These are phyloP conservation scores for Drosophila setosimentum DNA, from an alignment of 2,888 invertebrate species.

Conservation along the genomic window DNA sequence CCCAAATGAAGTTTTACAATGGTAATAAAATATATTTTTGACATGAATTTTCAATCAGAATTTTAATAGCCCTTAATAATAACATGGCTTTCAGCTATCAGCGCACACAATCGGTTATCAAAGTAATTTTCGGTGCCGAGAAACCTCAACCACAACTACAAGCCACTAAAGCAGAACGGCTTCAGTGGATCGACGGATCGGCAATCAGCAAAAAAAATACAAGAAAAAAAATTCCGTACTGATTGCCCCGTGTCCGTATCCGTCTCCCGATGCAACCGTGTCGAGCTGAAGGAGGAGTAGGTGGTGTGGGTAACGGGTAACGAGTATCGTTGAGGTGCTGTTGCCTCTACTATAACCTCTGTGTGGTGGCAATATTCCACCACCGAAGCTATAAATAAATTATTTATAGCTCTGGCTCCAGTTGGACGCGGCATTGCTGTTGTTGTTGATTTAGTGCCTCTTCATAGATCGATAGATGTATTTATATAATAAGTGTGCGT, in stretches of 20 bases:
- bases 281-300: not conserved
- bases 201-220: slow-evolving; percentile 39
- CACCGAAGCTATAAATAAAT: slow-evolving; percentile 80
- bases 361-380: slow-evolving; percentile 80
- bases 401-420: slow-evolving; percentile 80
- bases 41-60: slow-evolving; percentile 85
- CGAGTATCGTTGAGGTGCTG: slow-evolving; percentile 14
- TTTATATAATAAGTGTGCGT: not conserved
- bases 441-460: slow-evolving; percentile 82
- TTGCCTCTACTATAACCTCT: slow-evolving; percentile 65
- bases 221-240: slow-evolving; percentile 31
- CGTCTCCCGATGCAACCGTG: slow-evolving; percentile 23
- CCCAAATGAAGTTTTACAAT: slow-evolving; percentile 74
- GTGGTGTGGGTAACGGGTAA: not conserved
- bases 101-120: slow-evolving; percentile 79
- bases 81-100: slow-evolving; percentile 83
- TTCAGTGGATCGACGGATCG: slow-evolving; percentile 30
- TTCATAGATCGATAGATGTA: slow-evolving; percentile 72
- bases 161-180: slow-evolving; percentile 26
- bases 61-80: slow-evolving; percentile 84
- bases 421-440: slow-evolving; percentile 48
- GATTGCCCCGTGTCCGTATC: slow-evolving; percentile 43
- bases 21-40: slow-evolving; percentile 82
- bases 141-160: slow-evolving; percentile 26
- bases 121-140: slow-evolving; percentile 65